Evolutionary conservation across 2,113 vertebrate species (phyloP).

Genomic region (Dermatemys mawii): DNA sequence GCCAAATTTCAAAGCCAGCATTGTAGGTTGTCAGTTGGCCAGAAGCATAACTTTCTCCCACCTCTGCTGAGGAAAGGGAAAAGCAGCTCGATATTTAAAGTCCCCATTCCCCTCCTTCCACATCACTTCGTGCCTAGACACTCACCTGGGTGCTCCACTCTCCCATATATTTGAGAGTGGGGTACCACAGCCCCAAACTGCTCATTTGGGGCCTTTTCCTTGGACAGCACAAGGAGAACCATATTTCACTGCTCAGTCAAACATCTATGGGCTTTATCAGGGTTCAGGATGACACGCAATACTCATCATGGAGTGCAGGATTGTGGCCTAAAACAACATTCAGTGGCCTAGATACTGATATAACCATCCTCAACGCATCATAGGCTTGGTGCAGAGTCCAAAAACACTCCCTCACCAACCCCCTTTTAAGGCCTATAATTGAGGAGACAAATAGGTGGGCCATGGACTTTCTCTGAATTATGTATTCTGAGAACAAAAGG

Average conservation of each 20-base stretch:
- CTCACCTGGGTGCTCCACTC: neutral
- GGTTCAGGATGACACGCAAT: neutral
- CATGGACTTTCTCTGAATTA: slow-evolving; percentile 8
- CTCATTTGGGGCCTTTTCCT: neutral
- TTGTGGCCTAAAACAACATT: neutral
- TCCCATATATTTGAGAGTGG: neutral
- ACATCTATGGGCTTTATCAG: neutral
- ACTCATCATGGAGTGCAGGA: neutral
- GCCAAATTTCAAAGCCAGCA: neutral
- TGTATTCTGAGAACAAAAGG: slow-evolving; percentile 12
- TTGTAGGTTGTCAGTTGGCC: neutral
- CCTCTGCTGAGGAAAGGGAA: neutral
- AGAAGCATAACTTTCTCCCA: neutral
- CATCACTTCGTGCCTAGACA: neutral
- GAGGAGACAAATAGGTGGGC: neutral
- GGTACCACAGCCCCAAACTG: neutral
- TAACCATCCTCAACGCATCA: neutral
- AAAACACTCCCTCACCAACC: neutral
- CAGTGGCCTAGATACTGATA: slow-evolving; percentile 23
- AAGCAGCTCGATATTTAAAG: neutral
- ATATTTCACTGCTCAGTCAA: neutral
- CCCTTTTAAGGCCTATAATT: neutral
- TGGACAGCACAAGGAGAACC: rapidly evolving
- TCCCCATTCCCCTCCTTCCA: neutral
- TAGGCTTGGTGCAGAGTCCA: neutral